Base-by-base conservation (phyloP, 2,113 vertebrate genomes). In the Podarcis cretensis region DNA sequence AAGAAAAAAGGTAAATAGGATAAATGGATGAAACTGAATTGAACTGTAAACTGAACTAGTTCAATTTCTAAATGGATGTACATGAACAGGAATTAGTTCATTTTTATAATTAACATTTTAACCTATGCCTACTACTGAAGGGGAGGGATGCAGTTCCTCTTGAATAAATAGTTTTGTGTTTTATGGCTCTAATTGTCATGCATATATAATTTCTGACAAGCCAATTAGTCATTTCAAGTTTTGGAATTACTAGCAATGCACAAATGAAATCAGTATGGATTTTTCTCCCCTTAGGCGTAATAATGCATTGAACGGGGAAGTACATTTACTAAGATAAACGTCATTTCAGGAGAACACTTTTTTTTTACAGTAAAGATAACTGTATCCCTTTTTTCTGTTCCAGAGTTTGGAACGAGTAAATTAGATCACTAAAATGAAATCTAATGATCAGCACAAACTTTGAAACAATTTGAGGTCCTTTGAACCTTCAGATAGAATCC, bases 401-500 rank as follows among this genome's bases (percentile, higher is more conserved):
- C 0, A 0, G 81, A 21, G 76, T 48, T 92, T 32, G 14, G 81
- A 88, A 89, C 90, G 71, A 86, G 10, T 93, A 94, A 90, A 88
- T 94, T 91, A 90, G 35, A 93, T 95, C n/a, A 82, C 73, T 80
- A 85, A 87, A 93, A 88, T 86, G 81, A 92, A 68, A 81, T 73
- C 7, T 83, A 37, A 7, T 86, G 91, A 92, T 87, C 1, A 35
- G 59, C 81, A 90, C 81, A 92, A 91, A 91, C 71, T 90, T 91
- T 91, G 93, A 88, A 87, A 65, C 84, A 91, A 79, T 93, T 94
- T 89, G 86, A 90, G 93, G 57, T 83, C 5, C 74, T 96, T 89
- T 93, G 71, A 94, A 13, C 93, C 81, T 94, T 87, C 94, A 92
- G 95, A 87, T 63, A 92, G 92, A 94, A 93, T 94, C 30, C 88